These are phyloP conservation scores for Tenebrio molitor DNA, from an alignment of 1,140 invertebrate species.

Conservation along the genomic window DNA sequence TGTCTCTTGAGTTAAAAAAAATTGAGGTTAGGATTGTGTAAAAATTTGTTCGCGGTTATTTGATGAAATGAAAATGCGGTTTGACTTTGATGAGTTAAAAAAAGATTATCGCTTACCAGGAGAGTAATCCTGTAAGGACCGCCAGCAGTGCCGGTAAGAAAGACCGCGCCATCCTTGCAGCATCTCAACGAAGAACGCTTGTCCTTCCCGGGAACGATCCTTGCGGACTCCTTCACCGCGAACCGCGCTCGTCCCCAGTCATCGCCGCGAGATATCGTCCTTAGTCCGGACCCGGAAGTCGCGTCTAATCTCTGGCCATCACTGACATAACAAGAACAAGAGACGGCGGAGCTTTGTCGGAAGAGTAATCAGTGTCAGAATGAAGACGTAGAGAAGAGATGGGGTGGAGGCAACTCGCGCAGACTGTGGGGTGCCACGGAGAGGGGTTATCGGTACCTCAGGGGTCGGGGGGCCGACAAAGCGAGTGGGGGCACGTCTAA, in stretches of 20 bases:
- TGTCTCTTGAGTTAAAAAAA: too few relatives aligned
- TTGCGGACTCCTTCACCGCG: neutral
- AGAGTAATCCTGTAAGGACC: constrained; percentile 7
- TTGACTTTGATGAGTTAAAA: neutral
- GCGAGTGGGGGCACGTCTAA: constrained; percentile 49
- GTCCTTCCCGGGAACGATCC: neutral
- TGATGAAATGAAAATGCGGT: too few relatives aligned
- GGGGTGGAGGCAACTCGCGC: constrained; percentile 46
- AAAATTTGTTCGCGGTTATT: too few relatives aligned
- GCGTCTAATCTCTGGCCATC: neutral
- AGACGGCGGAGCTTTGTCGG: constrained; percentile 40
- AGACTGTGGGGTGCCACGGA: constrained; percentile 43
- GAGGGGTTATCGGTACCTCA: constrained; percentile 30
- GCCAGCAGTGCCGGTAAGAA: constrained; percentile 30
- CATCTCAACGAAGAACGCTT: constrained; percentile 17
- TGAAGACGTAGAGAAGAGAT: constrained; percentile 47
- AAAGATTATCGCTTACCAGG: constrained; percentile 36
- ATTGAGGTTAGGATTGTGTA: too few relatives aligned
- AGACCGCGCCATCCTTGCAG: constrained; percentile 41
- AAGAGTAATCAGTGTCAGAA: constrained; percentile 52
- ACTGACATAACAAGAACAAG: constrained; percentile 9
- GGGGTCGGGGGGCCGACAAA: constrained; percentile 50
- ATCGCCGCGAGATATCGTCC: neutral
- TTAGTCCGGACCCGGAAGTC: constrained; percentile 5
- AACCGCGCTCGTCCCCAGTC: neutral